These are phyloP conservation scores for Macroramphosus scolopax DNA, from an alignment of 2,797 vertebrate species.

Conservation along the genomic window DNA sequence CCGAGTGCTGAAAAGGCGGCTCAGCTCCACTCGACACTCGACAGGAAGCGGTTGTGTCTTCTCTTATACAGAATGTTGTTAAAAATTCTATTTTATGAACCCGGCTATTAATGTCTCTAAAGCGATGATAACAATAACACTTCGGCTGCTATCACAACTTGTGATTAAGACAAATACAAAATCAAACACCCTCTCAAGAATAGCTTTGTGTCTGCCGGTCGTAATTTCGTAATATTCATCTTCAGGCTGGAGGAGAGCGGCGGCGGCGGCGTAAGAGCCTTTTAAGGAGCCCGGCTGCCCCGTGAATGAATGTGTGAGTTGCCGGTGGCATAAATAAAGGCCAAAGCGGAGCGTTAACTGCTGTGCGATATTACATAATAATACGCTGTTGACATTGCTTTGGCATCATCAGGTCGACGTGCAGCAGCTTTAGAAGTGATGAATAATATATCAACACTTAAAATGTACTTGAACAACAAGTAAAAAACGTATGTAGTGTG, in stretches of 20 bases:
- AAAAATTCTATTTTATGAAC: not conserved
- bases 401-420: too few species aligned
- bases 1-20: not conserved
- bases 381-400: too few species aligned
- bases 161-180: constrained; percentile 12
- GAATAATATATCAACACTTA: too few species aligned
- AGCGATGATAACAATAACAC: not conserved
- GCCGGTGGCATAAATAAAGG: too few species aligned
- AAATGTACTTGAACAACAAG: too few species aligned
- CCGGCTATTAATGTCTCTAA: not conserved
- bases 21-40: not conserved
- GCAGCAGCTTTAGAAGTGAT: too few species aligned
- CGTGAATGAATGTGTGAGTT: not conserved
- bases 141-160: constrained; percentile 3
- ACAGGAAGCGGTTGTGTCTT: too few species aligned
- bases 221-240: constrained; percentile 9
- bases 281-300: not conserved
- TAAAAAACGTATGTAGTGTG: too few species aligned
- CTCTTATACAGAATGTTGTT: too few species aligned
- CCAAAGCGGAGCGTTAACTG: too few species aligned
- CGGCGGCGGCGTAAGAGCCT: not conserved
- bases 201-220: constrained; percentile 5
- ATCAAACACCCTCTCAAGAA: constrained; percentile 9
- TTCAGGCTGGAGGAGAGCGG: not conserved
- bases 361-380: too few species aligned